phyloP scores from a whole-genome alignment of 2,113 vertebrate species.

The Tachycineta bicolor region DNA sequence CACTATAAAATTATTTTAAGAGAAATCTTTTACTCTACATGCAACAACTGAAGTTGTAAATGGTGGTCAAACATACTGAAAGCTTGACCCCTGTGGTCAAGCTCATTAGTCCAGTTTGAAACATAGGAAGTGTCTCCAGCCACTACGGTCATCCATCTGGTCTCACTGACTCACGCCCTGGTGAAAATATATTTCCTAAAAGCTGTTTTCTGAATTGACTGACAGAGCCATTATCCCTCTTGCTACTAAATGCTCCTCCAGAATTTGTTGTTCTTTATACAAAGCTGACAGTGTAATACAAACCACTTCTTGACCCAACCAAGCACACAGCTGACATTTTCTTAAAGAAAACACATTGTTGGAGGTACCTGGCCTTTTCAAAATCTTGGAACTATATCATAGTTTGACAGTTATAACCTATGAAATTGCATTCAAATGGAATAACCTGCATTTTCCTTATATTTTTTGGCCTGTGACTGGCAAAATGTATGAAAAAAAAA shows the following conservation, averaged over 20 bases:
- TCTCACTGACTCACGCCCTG: background rate
- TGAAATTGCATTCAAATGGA: background rate
- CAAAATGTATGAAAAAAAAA: background rate
- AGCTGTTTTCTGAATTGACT: background rate
- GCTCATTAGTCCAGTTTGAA: background rate
- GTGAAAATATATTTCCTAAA: background rate
- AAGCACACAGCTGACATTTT: background rate
- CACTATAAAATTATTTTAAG: background rate
- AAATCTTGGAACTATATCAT: background rate
- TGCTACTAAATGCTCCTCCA: background rate
- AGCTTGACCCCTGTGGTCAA: background rate
- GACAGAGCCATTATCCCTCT: background rate
- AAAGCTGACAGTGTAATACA: background rate
- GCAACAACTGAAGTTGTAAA: background rate
- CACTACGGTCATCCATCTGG: background rate
- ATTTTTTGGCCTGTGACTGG: background rate
- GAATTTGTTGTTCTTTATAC: background rate
- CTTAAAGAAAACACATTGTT: background rate
- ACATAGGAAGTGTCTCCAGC: background rate
- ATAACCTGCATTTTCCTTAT: background rate
- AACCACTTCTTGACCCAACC: background rate
- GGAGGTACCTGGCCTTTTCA: conserved; percentile 40
- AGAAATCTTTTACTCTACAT: background rate
- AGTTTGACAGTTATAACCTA: conserved; percentile 51
- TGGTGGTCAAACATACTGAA: background rate